Evolutionary conservation across 2,113 vertebrate genomes (phyloP), one percentile per base, ranked within the genome.

Genomic region (Pitta sordida): DNA sequence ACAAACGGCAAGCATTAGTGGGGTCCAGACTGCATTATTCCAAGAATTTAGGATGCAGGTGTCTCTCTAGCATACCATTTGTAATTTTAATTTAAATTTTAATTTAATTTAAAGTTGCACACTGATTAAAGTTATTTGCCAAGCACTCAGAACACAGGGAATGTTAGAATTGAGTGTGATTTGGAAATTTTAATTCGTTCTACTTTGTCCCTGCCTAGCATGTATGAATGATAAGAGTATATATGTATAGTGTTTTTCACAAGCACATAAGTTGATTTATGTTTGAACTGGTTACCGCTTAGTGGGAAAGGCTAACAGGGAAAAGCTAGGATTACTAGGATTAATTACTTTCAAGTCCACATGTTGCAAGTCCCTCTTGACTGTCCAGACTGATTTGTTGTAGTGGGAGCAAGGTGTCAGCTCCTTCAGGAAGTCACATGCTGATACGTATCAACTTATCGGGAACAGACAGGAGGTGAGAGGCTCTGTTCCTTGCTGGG

Each of bases 101-200:
- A n/a, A n/a, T n/a, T n/a, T n/a, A 1, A 4, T 62, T 85, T 46
- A 19, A 18, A 1, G 4, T 20, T 2, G 1, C 11, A 36, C 18
- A n/a, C 23, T 43, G 13, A 4, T 69, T 58, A 43, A 93, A 81
- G 30, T n/a, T 7, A 16, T 39, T 83, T 70, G 10, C 13, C 14
- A 55, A 55, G 51, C 11, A 70, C 14, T 51, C 9, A 73, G 11
- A 83, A 74, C 10, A 4, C 24, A 73, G 5, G 3, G 58, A 71
- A 69, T 7, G 0, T 13, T 62, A 30, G 16, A 64, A 59, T 78
- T 69, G 30, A 44, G 11, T 39, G 21, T 55, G 34, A 24, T 56
- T 71, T 49, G 32, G n/a, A 10, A 12, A 26, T 95, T 59, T 68
- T 23, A 11, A 34, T 79, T 68, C 65, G 23, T 62, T 63, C 13